Conservation (phyloP, 2,797 vertebrate genomes). For the Oreonectes daqikongensis region DNA sequence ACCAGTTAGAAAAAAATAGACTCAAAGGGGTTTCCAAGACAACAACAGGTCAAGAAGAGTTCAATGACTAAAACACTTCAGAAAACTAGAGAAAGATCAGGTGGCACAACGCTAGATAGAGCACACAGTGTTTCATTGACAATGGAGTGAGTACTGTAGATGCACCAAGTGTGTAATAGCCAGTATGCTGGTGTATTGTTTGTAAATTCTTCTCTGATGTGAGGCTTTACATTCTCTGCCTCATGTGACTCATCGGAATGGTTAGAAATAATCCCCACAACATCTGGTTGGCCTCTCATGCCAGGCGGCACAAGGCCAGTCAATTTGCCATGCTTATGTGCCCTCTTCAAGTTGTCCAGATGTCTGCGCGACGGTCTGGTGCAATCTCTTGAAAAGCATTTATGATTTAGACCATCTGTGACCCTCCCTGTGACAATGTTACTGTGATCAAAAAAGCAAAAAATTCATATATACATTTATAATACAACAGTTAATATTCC, state of each 20-base stretch:
- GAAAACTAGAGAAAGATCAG: conserved; percentile 14
- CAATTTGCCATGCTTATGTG: conserved; percentile 59
- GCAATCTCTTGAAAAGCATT: conserved; percentile 63
- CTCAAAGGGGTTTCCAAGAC: conserved; percentile 33
- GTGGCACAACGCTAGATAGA: background rate
- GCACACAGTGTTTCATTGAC: background rate
- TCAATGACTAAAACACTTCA: conserved; percentile 27
- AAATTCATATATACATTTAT: background rate
- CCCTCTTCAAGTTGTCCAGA: conserved; percentile 76
- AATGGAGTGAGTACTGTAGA: background rate
- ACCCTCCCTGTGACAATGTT: conserved; percentile 49
- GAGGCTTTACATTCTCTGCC: conserved; percentile 47
- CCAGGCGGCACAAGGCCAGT: conserved; percentile 71
- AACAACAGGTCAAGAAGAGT: conserved; percentile 29
- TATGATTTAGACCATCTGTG: conserved; percentile 68
- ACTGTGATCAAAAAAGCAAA: conserved; percentile 16
- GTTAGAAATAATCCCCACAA: conserved; percentile 63
- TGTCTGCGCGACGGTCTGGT: conserved; percentile 74
- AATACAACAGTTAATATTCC: conserved; percentile 47
- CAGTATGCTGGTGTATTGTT: conserved; percentile 6
- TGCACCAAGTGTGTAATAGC: background rate
- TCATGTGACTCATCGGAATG: conserved; percentile 51
- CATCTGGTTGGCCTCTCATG: conserved; percentile 71
- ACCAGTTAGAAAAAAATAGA: conserved; percentile 13
- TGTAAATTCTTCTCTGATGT: conserved; percentile 40